These are phyloP conservation scores for Limonius californicus DNA, from an alignment of 1,140 invertebrate species.

Conservation along the genomic window DNA sequence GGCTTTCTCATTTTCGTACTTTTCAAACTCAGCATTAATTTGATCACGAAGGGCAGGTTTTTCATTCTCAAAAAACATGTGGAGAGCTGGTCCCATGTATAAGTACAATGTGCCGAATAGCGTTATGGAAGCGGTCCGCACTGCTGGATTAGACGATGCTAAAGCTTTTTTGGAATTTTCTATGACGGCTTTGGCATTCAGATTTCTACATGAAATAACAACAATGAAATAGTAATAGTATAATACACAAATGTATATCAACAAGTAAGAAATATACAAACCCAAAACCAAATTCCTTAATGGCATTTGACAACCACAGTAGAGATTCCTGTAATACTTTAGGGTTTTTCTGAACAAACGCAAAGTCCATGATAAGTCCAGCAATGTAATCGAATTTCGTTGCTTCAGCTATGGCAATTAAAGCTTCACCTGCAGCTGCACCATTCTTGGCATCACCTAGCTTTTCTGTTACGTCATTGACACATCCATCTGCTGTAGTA, in stretches of 20 bases:
- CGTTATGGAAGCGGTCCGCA: slow-evolving; percentile 69
- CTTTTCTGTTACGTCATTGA: slow-evolving; percentile 80
- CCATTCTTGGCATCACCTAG: slow-evolving; percentile 82
- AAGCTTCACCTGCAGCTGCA: slow-evolving; percentile 61
- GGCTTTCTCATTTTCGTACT: slow-evolving; percentile 66
- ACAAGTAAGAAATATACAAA: slow-evolving; percentile 47
- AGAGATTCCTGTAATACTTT: slow-evolving; percentile 85
- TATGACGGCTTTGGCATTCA: slow-evolving; percentile 76
- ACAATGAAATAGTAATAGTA: background rate
- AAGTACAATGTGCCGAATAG: slow-evolving; percentile 71
- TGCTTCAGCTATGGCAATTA: slow-evolving; percentile 73
- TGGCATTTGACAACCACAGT: slow-evolving; percentile 70
- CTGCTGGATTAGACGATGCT: slow-evolving; percentile 76
- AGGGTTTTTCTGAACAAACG: slow-evolving; percentile 86
- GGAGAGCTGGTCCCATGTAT: slow-evolving; percentile 72
- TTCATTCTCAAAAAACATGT: slow-evolving; percentile 81
- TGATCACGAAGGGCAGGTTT: slow-evolving; percentile 81
- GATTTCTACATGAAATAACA: slow-evolving; percentile 56
- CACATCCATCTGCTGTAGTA: slow-evolving; percentile 68
- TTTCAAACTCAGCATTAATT: slow-evolving; percentile 84
- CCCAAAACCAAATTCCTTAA: slow-evolving; percentile 82
- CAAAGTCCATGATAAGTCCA: slow-evolving; percentile 65
- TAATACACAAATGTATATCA: background rate
- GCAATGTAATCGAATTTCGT: slow-evolving; percentile 73
- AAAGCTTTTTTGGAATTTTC: slow-evolving; percentile 80